Evolutionary conservation across 1,140 invertebrate genomes (phyloP), one percentile per base, ranked within the genome.

Genomic region (Venturia canescens): DNA sequence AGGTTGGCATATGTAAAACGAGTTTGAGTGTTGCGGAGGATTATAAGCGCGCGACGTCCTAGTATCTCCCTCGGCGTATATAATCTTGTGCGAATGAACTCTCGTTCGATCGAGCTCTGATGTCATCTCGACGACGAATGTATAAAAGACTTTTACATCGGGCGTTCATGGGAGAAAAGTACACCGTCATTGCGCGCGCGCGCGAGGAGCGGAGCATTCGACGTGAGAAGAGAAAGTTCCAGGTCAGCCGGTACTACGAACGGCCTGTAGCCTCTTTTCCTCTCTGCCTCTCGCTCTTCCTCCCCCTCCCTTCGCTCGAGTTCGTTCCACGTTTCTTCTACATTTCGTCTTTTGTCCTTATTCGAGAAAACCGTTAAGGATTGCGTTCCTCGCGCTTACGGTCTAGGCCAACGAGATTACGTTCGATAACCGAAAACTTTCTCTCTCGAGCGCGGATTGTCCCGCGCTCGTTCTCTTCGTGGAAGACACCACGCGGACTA

Each of bases 381-480:
- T 26, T 29, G 21, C 38, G 38, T 44, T 44, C 38, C 13, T 44
- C 66, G n/a, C 21, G 31, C 18, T 13, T 75, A 85, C 84, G 87
- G 86, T 88, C 87, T 88, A 88, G 87, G 88, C 86, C 87, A 85
- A 69, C 27, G 16, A 69, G 66, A 69, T 82, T 84, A 82, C 84
- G 84, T 86, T 88, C 82, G 87, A 88, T 88, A 88, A 83, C 85
- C 79, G 71, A 87, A 87, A 88, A 87, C 87, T 89, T 88, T 89
- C 87, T 88, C 86, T 84, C 83, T 86, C 82, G n/a, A n/a, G n/a
- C 79, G 79, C 80, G 78, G n/a, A 72, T 23, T 57, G 67, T 75
- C 60, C 7, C 13, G 38, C 11, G 75, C 15, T 80, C 70, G 69
- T 81, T 79, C 79, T 78, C 77, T 23, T 57, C 1, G 53, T n/a